A percentile compares a stretch with the other conserved stretches of the same genome.
Evolutionary conservation across 2,797 vertebrate genomes (phyloP).

Genomic region (Galagoides demidoff): DNA sequence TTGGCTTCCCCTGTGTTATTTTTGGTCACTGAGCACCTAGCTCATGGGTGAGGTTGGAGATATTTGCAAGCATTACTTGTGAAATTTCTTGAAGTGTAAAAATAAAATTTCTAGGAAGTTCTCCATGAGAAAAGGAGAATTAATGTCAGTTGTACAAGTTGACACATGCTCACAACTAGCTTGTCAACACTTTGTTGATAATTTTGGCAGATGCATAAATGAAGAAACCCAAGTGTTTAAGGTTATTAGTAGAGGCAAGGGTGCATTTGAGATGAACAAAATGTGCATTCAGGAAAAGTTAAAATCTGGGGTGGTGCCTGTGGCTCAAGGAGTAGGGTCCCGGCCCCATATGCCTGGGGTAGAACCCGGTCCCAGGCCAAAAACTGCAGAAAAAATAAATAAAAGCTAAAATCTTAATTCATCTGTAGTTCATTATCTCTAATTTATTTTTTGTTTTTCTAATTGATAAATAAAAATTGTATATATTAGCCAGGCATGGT

Average conservation of each 20-base stretch:
- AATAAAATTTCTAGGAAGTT: slow-evolving; percentile 64
- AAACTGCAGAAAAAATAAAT: too few relatives aligned
- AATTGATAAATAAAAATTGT: neutral
- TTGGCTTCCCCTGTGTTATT: neutral
- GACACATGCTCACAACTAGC: slow-evolving; percentile 26
- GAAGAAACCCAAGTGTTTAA: slow-evolving; percentile 38
- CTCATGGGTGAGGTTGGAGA: neutral
- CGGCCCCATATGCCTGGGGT: too few relatives aligned
- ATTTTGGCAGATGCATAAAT: slow-evolving; percentile 43
- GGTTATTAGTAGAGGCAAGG: slow-evolving; percentile 41
- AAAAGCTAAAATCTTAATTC: slow-evolving; percentile 16
- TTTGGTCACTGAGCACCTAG: slow-evolving; percentile 30
- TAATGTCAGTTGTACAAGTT: neutral
- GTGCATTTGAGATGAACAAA: slow-evolving; percentile 40
- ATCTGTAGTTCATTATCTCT: slow-evolving; percentile 1
- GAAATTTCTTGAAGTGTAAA: neutral
- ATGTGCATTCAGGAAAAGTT: neutral
- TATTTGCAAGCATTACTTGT: slow-evolving; percentile 69
- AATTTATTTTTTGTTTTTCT: neutral
- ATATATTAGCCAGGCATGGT: neutral
- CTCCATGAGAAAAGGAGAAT: slow-evolving; percentile 13
- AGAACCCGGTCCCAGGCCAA: too few relatives aligned
- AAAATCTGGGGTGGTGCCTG: neutral
- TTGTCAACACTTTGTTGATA: slow-evolving; percentile 34
- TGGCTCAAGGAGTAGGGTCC: too few relatives aligned